A percentile compares a stretch with the other conserved stretches of the same genome.
phyloP scores from a whole-genome alignment of 2,888 invertebrate species.

The Branchipolynoe longqiensis region DNA sequence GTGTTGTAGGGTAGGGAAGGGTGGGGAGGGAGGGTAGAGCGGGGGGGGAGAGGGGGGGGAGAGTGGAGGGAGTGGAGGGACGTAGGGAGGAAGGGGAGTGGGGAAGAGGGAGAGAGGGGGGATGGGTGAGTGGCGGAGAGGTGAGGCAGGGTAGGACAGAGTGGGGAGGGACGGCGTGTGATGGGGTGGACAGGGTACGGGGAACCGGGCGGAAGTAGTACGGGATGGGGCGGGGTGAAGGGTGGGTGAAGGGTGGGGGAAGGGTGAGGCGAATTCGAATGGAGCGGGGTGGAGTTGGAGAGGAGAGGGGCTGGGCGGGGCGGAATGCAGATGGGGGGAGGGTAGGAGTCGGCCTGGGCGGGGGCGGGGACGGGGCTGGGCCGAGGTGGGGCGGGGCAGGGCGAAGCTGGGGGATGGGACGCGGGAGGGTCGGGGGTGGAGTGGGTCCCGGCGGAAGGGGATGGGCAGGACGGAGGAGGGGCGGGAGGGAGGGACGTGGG shows the following conservation, averaged over 20 bases:
- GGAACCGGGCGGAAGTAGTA: background rate
- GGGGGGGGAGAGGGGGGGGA: background rate
- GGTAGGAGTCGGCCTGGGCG: background rate
- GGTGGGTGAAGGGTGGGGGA: background rate
- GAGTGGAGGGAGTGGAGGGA: background rate
- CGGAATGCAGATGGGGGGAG: background rate
- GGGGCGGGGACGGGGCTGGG: background rate
- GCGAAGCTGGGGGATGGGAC: background rate
- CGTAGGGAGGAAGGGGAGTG: background rate
- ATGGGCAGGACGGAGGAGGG: background rate
- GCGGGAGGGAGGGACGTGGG: background rate
- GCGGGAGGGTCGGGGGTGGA: background rate
- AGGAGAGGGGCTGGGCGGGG: background rate
- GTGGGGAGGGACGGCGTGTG: too few species aligned
- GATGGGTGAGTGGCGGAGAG: too few species aligned
- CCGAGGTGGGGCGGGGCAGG: background rate
- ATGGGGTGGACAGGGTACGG: too few species aligned
- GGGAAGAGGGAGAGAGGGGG: too few species aligned
- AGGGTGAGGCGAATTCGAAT: too few species aligned
- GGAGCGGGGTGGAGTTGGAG: background rate
- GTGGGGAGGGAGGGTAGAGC: background rate
- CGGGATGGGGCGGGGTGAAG: background rate
- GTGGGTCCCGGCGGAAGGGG: background rate
- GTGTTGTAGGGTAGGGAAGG: background rate
- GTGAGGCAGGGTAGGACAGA: too few species aligned